Evolutionary conservation across 2,797 vertebrate genomes (phyloP).

Genomic region (Leptodactylus fallax): DNA sequence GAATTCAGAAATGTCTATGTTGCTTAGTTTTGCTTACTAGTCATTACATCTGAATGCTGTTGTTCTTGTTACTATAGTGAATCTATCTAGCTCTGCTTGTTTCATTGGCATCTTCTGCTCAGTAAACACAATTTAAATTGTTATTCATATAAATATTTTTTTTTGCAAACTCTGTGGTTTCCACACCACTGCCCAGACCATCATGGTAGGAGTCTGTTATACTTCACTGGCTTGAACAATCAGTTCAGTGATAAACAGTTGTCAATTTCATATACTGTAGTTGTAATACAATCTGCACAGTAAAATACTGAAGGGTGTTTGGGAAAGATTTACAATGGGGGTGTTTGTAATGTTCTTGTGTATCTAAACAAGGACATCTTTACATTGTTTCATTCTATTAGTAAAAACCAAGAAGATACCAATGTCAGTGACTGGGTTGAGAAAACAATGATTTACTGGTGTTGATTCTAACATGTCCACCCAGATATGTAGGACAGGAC

Average conservation of each 20-base stretch:
- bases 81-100: not conserved
- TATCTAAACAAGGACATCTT: not conserved
- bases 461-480: too few species aligned
- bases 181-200: slow-evolving; percentile 45
- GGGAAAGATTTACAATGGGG: not conserved
- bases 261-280: not conserved
- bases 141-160: slow-evolving; percentile 19
- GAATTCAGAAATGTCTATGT: not conserved
- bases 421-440: not conserved
- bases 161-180: slow-evolving; percentile 49
- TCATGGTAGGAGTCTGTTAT: slow-evolving; percentile 28
- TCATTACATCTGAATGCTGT: not conserved
- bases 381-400: not conserved
- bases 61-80: not conserved
- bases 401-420: not conserved
- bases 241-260: not conserved
- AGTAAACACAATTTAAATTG: not conserved
- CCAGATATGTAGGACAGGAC: too few species aligned
- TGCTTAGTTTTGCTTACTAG: too few species aligned
- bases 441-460: not conserved
- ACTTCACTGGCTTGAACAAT: slow-evolving; percentile 42
- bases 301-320: not conserved
- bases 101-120: not conserved
- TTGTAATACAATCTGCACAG: not conserved
- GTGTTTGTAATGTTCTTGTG: not conserved